Evolutionary conservation across 1,140 invertebrate genomes (phyloP).

Genomic region (Solen grandis): DNA sequence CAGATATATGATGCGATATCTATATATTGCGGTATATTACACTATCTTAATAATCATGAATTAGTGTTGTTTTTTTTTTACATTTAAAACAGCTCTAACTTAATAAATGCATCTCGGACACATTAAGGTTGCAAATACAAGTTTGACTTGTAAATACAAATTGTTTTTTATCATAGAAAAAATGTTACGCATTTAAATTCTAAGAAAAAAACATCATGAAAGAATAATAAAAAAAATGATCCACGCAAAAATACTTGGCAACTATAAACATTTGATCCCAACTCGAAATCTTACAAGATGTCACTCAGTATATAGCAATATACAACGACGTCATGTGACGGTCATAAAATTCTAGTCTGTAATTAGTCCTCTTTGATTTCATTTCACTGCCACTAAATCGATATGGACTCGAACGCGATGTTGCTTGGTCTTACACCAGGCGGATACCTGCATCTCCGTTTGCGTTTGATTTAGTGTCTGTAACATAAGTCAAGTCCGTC

Average conservation of each 20-base stretch:
- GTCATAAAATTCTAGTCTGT: slow-evolving; percentile 47
- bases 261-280: neutral
- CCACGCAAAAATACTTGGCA: neutral
- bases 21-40: no score
- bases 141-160: neutral
- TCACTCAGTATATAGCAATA: slow-evolving; percentile 49
- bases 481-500: neutral
- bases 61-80: no score
- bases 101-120: no score
- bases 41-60: no score
- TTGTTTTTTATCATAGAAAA: neutral
- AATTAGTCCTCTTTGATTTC: slow-evolving; percentile 44
- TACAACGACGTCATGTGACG: slow-evolving; percentile 19
- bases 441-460: neutral
- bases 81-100: no score
- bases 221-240: neutral
- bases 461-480: neutral
- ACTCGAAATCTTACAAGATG: slow-evolving; percentile 24
- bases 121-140: neutral
- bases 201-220: neutral
- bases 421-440: neutral
- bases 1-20: no score
- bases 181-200: neutral
- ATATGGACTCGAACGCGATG: neutral
- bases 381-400: neutral